phyloP scores from a whole-genome alignment of 2,113 vertebrate genomes.

The Thymallus thymallus region DNA sequence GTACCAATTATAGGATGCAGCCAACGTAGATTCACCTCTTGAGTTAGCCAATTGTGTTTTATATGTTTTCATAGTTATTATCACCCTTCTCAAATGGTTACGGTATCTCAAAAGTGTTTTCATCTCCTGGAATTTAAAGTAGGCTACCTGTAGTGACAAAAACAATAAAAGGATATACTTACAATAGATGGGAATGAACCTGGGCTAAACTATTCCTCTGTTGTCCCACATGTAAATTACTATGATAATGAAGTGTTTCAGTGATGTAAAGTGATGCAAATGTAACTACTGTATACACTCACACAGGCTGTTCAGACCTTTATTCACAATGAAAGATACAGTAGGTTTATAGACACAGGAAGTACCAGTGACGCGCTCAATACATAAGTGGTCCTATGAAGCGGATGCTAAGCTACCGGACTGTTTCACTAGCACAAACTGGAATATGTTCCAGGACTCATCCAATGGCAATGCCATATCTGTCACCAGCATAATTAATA shows the following conservation, averaged over 20 bases:
- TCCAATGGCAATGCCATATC: too few species aligned
- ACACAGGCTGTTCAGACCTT: not conserved
- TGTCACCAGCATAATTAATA: too few species aligned
- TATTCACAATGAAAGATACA: too few species aligned
- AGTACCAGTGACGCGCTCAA: too few species aligned
- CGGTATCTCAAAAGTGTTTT: not conserved
- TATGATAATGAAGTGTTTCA: not conserved
- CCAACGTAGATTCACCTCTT: not conserved
- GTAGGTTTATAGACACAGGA: too few species aligned
- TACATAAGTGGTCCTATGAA: too few species aligned
- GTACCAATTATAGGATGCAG: slow-evolving; percentile 20
- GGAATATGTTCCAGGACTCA: too few species aligned
- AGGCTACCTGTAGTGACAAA: not conserved
- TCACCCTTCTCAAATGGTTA: not conserved
- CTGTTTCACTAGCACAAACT: too few species aligned
- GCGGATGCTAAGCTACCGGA: too few species aligned
- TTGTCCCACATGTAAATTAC: not conserved
- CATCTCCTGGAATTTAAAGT: too few species aligned
- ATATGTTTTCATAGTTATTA: not conserved
- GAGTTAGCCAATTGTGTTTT: not conserved
- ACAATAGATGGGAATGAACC: not conserved
- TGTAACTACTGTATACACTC: not conserved
- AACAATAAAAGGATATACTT: slow-evolving; percentile 3
- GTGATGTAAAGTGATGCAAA: not conserved
- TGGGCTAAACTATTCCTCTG: not conserved